These are phyloP conservation scores for Automeris io DNA, from an alignment of 2,888 invertebrate genomes.

Conservation along the genomic window DNA sequence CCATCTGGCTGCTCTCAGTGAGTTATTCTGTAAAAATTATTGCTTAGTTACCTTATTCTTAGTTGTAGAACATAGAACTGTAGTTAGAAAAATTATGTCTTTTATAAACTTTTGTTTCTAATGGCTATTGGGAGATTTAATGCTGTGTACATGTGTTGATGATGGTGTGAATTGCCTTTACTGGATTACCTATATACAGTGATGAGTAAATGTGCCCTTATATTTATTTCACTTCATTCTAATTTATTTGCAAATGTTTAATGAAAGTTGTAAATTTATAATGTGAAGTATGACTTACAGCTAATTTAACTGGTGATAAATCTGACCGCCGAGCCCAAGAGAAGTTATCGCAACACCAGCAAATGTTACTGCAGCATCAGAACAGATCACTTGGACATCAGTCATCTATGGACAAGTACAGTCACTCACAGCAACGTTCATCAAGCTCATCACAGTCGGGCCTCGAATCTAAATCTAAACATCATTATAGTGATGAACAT, in stretches of 20 bases:
- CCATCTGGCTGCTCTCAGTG: slow-evolving; percentile 72
- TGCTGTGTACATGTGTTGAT: too few relatives aligned
- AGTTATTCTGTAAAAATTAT: slow-evolving; percentile 56
- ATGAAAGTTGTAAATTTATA: too few relatives aligned
- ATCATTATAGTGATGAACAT: slow-evolving; percentile 77
- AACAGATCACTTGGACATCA: slow-evolving; percentile 77
- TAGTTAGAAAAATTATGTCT: too few relatives aligned
- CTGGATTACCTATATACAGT: too few relatives aligned
- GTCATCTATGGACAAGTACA: slow-evolving; percentile 79
- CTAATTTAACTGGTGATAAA: slow-evolving; percentile 59
- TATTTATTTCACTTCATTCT: too few relatives aligned
- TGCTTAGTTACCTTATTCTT: neutral
- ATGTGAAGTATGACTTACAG: slow-evolving; percentile 25
- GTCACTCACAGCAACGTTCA: slow-evolving; percentile 67
- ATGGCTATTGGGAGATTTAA: too few relatives aligned
- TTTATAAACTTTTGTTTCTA: too few relatives aligned
- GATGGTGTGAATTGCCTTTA: too few relatives aligned
- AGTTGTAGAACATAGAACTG: too few relatives aligned
- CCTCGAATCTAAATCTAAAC: slow-evolving; percentile 57
- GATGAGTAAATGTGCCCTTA: too few relatives aligned
- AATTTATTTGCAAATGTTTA: too few relatives aligned
- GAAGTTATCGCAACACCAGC: slow-evolving; percentile 79
- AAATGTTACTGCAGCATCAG: slow-evolving; percentile 82
- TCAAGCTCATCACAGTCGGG: slow-evolving; percentile 50
- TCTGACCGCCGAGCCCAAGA: slow-evolving; percentile 62